phyloP scores from a whole-genome alignment of 2,888 invertebrate genomes.

The Orchestes rusci region DNA sequence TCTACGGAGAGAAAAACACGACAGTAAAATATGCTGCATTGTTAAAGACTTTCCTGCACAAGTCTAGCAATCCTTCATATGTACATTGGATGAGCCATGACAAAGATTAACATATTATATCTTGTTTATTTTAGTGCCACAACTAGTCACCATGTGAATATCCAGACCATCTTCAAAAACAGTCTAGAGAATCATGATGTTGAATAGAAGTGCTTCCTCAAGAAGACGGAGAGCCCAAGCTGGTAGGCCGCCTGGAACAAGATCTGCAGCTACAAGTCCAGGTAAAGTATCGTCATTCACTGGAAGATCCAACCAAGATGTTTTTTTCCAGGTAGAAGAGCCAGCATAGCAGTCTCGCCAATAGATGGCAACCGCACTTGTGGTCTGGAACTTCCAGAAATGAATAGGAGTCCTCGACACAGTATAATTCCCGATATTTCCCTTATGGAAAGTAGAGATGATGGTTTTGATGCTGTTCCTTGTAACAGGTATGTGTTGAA shows the following conservation, averaged over 20 bases:
- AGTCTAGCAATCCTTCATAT: too few species aligned
- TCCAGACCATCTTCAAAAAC: too few species aligned
- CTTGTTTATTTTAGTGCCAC: too few species aligned
- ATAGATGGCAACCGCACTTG: conserved; percentile 30
- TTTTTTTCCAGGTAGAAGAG: conserved; percentile 35
- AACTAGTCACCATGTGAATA: too few species aligned
- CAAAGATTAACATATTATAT: too few species aligned
- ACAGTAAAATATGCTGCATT: too few species aligned
- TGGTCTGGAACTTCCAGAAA: conserved; percentile 39
- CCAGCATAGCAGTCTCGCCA: conserved; percentile 42
- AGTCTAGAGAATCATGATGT: too few species aligned
- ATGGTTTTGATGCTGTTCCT: conserved; percentile 2
- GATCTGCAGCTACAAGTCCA: conserved; percentile 43
- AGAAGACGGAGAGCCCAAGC: conserved; percentile 58
- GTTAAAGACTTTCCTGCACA: too few species aligned
- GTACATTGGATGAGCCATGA: too few species aligned
- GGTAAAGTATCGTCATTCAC: conserved; percentile 9
- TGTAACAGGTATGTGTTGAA: conserved; percentile 4
- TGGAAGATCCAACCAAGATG: not conserved
- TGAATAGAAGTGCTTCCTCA: conserved; percentile 58
- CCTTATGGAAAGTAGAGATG: conserved; percentile 32
- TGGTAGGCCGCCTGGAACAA: conserved; percentile 38
- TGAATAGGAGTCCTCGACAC: conserved; percentile 45
- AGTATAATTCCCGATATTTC: conserved; percentile 42
- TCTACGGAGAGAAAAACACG: too few species aligned